Conservation (phyloP, 2,888 invertebrate genomes). For the Trachelus iudaicus region DNA sequence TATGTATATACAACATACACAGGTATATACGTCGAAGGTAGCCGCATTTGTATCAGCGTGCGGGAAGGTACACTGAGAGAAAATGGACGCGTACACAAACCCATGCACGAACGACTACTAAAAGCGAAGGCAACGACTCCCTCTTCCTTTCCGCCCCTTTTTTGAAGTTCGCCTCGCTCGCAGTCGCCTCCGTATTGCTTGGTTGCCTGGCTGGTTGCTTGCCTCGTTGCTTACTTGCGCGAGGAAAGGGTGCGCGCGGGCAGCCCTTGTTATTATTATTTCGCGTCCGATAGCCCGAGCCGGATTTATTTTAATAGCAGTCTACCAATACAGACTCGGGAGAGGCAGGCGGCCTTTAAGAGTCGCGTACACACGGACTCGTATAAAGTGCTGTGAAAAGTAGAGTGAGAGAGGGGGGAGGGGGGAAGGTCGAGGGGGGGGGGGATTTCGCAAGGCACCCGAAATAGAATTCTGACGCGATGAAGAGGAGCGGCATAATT, state of each 20-base stretch:
- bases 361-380: neutral
- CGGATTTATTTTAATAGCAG: constrained; percentile 4
- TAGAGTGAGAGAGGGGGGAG: neutral
- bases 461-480: neutral
- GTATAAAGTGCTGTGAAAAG: neutral
- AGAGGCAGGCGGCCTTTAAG: neutral
- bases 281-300: constrained; percentile 9
- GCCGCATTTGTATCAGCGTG: neutral
- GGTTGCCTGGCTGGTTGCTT: constrained; percentile 18
- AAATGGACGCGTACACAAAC: neutral
- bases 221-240: constrained; percentile 5
- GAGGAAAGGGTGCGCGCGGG: neutral
- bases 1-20: constrained; percentile 3
- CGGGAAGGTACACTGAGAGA: neutral
- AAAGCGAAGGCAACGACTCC: constrained; percentile 17
- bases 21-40: constrained; percentile 13
- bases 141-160: constrained; percentile 27
- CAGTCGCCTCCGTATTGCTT: constrained; percentile 17
- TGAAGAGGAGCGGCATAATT: neutral
- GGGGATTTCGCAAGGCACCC: neutral
- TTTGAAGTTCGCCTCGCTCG: constrained; percentile 27
- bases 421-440: neutral
- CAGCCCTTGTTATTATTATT: constrained; percentile 18
- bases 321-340: neutral
- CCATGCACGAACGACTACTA: constrained; percentile 1